phyloP scores from a whole-genome alignment of 2,113 vertebrate genomes.

The Tenebrosternarchus preto region DNA sequence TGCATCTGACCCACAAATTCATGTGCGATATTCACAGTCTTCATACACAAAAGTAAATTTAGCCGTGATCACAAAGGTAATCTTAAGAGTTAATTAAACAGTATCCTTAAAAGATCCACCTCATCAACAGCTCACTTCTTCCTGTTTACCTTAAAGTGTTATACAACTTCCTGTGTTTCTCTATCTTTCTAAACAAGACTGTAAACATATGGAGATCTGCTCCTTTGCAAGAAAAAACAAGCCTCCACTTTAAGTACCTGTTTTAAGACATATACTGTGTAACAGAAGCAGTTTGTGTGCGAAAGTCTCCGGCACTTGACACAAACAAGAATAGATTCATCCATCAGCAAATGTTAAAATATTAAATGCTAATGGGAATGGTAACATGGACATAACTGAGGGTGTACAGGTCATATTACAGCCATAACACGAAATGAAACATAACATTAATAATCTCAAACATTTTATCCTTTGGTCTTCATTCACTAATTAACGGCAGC shows the following conservation, averaged over 20 bases:
- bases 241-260: not conserved
- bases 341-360: not conserved
- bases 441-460: not conserved
- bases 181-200: not conserved
- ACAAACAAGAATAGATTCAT: not conserved
- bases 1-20: not conserved
- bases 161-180: not conserved
- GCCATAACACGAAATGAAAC: not conserved
- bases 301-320: conserved; percentile 17
- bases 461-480: conserved; percentile 11
- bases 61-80: not conserved
- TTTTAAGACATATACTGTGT: not conserved
- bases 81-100: not conserved
- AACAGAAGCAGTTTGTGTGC: not conserved
- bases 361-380: not conserved
- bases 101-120: not conserved
- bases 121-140: not conserved
- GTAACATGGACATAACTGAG: not conserved
- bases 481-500: not conserved
- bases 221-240: not conserved
- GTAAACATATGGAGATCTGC: not conserved
- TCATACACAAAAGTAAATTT: not conserved
- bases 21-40: conserved; percentile 21
- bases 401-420: not conserved
- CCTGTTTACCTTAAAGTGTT: not conserved